Base-by-base conservation (phyloP, 2,888 invertebrate species). In the Microdon myrmicae region DNA sequence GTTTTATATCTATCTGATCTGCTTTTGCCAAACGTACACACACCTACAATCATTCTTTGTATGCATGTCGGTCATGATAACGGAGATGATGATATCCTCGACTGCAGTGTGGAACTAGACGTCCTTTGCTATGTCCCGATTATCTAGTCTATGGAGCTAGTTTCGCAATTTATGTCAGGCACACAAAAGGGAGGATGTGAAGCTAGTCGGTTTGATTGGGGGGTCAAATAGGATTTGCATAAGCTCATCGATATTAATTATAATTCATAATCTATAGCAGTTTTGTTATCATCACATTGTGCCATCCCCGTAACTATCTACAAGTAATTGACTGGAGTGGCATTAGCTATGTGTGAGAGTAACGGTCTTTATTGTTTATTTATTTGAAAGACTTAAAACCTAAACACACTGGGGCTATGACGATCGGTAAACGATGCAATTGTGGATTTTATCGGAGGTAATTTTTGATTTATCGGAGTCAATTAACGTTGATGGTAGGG, bases 171-270 rank as follows among this genome's bases (percentile, higher is more conserved):
- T 64, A 64, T 56, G 45, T 41, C 51, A 37, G 25, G 49, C n/a
- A 41, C 39, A 64, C 39, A 56, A 17, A 51, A 35, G 4, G 35
- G 4, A n/a, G 26, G 38, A 16, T 12, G 20, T 32, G 25, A 7
- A 16, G 31, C 8, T 2, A 17, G 29, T 17, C n/a, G 28, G 10
- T 31, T 51, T 17, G 49, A 12, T 37, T 47, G 38, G 31, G 28
- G 12, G 47, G 38, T 43, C 47, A 64, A 58, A 64, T 64, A 58
- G 43, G 64, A 64, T 64, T 64, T 64, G 64, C 64, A 64, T 64
- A 64, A 58, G 58, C 64, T 53, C 58, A 47, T 64, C 64, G 64
- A 64, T 64, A 64, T 64, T 51, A 64, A 64, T 64, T 58, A 64
- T 64, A 64, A 58, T 53, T 64, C 47, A 64, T 58, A 64, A 58